Base-by-base conservation (phyloP, 1,140 invertebrate species). In the Drosophila nebulosa region DNA sequence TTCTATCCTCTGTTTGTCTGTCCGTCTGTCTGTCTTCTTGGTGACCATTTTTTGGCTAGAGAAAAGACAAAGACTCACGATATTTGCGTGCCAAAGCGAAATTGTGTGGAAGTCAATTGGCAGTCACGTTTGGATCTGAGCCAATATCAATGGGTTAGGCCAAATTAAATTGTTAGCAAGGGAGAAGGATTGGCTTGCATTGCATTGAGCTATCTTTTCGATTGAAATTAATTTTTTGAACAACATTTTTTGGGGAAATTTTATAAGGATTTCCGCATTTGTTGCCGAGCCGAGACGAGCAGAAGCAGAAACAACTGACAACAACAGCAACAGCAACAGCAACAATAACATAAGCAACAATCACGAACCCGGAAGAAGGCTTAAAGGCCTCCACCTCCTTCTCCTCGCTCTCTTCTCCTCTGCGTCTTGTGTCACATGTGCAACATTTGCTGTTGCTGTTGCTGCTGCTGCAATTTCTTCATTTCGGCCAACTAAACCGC, bases 81-180 rank as follows among this genome's bases (percentile, higher is more conserved):
- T 85, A 85, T 85, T 85, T 85, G 81, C 81, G 81, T 85, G 81
- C 83, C 83, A 72, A 58, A 53, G 67, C 83, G 16, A 88, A 86
- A 86, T 81, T 88, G 81, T 88, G 79, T 88, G 81, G 81, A 88
- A 88, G 81, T 86, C 81, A 88, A 86, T 86, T 86, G 81, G 78
- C 64, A 86, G 81, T 86, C 81, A 86, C 81, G 81, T 86, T 86
- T 57, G 57, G 61, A 50, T 53, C 52, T 70, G 46, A 46, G 64
- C 46, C 70, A 69, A 61, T 22, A 59, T 51, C 70, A 32, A 39
- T 39, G 56, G 35, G 24, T 53, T 80, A 60, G 81, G 64, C 72
- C 78, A 86, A 86, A 86, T 86, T 86, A 88, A 86, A 86, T 86
- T 86, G 81, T 86, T 74, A 81, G 74, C 69, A 35, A 39, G 16